Evolutionary conservation across 1,140 invertebrate genomes (phyloP).

Genomic region (Penaeus japonicus): DNA sequence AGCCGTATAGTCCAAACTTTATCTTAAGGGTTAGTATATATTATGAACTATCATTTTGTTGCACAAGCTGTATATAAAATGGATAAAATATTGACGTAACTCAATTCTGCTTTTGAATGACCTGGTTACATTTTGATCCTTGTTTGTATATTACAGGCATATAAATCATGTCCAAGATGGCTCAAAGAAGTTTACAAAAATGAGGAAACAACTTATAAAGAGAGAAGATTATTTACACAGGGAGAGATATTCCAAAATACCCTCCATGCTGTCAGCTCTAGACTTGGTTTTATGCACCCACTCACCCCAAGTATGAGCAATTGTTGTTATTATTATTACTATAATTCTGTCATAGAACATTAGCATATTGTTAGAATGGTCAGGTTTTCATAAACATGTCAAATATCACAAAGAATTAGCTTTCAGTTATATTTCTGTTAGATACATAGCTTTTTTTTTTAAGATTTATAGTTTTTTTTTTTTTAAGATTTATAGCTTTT

Average conservation of each 20-base stretch:
- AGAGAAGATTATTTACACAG: constrained; percentile 19
- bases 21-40: constrained; percentile 44
- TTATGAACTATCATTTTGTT: too few species aligned
- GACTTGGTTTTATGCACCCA: constrained; percentile 46
- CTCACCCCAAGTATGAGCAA: constrained; percentile 25
- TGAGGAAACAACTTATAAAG: constrained; percentile 43
- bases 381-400: too few species aligned
- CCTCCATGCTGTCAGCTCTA: constrained; percentile 42
- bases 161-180: constrained; percentile 44
- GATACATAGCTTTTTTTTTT: too few species aligned
- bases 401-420: too few species aligned
- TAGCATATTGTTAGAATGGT: background rate
- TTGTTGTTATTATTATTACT: background rate
- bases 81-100: too few species aligned
- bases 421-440: too few species aligned
- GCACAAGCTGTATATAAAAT: background rate
- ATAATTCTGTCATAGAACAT: background rate
- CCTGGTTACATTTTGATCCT: background rate
- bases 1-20: constrained; percentile 55
- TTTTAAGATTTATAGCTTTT: background rate
- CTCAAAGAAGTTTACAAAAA: constrained; percentile 44
- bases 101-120: background rate
- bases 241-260: constrained; percentile 26
- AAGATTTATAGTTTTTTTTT: background rate
- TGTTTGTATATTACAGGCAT: constrained; percentile 10